Conservation (phyloP, 2,113 vertebrate species). For the Trogon melanurus region DNA sequence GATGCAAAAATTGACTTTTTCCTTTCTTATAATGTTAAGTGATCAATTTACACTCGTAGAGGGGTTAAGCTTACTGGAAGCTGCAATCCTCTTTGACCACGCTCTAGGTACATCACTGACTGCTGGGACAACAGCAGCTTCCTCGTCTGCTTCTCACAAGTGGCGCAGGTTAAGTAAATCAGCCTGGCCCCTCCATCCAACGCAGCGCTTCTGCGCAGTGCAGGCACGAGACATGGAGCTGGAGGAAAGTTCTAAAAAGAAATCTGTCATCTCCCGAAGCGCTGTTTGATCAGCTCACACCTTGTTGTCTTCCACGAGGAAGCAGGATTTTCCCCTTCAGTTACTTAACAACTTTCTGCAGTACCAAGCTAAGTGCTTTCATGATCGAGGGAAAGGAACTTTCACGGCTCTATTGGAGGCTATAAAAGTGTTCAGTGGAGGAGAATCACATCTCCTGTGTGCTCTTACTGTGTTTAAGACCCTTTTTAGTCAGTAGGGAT, state of each 20-base stretch:
- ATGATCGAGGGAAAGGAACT: not conserved
- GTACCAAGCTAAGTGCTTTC: not conserved
- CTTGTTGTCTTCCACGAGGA: not conserved
- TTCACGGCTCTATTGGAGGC: not conserved
- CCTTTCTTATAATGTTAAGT: constrained; percentile 48
- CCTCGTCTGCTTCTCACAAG: not conserved
- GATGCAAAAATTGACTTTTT: constrained; percentile 75
- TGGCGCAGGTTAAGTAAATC: not conserved
- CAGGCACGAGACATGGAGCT: not conserved
- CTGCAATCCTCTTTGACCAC: constrained; percentile 39
- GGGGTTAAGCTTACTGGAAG: constrained; percentile 74
- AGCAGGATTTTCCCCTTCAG: not conserved
- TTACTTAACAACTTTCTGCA: not conserved
- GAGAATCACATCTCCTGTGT: not conserved
- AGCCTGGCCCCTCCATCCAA: not conserved
- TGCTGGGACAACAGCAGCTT: constrained; percentile 21
- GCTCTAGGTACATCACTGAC: not conserved
- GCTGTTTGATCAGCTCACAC: not conserved
- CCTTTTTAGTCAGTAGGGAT: not conserved
- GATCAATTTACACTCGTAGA: constrained; percentile 74
- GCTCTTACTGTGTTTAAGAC: not conserved
- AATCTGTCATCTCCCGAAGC: not conserved
- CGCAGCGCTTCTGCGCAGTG: fast-evolving
- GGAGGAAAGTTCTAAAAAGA: not conserved
- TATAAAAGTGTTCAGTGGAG: not conserved